Conservation (phyloP, 1,140 invertebrate species). For the Lepidurus couesii region DNA sequence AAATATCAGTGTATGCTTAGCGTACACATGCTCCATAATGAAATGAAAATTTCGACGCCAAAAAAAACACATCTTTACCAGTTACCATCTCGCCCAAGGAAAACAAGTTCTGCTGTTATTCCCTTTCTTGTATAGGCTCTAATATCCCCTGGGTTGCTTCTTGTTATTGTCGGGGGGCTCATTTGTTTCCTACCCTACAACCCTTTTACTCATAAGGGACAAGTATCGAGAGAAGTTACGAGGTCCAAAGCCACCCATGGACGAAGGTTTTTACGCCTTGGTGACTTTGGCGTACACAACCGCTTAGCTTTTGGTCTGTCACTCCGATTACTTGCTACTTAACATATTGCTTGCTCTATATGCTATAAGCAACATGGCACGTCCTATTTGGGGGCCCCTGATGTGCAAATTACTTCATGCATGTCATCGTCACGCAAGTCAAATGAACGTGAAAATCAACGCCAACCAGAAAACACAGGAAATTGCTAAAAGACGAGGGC, state of each 20-base stretch:
- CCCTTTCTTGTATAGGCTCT: not conserved
- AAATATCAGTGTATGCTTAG: no score
- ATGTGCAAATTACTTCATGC: not conserved
- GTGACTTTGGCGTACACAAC: constrained; percentile 18
- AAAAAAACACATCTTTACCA: no score
- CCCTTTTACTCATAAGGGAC: constrained; percentile 1
- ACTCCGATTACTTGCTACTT: constrained; percentile 8
- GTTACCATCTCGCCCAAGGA: not conserved
- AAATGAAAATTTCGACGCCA: no score
- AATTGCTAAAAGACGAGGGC: not conserved
- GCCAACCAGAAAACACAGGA: not conserved
- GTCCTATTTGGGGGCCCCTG: not conserved
- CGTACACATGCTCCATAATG: no score
- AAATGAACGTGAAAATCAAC: constrained; percentile 3
- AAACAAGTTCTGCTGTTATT: not conserved
- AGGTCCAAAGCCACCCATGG: not conserved
- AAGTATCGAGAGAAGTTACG: not conserved
- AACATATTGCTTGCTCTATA: constrained; percentile 16
- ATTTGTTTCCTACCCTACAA: not conserved
- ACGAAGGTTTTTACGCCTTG: not conserved
- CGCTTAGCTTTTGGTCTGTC: not conserved
- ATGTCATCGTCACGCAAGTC: not conserved
- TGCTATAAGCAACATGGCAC: not conserved
- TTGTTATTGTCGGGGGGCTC: not conserved
- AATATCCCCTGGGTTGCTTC: not conserved